Evolutionary conservation across 2,888 invertebrate species (phyloP), one percentile per base, ranked within the genome.

Genomic region (Tetragonisca angustula): DNA sequence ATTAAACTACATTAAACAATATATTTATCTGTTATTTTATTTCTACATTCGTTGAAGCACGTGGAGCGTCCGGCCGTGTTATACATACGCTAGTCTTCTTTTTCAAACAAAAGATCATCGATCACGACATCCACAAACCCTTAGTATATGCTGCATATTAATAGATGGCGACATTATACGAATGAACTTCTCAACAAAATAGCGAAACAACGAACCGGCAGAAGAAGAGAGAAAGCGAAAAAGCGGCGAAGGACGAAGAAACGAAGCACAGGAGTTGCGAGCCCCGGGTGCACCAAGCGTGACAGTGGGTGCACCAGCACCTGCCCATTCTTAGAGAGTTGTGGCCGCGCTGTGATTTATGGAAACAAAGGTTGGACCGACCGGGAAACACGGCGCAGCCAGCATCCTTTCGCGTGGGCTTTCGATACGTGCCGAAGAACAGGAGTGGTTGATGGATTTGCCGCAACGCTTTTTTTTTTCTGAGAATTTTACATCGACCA

Each of bases 281-380:
- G 85, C 92, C 36, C 92, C 93, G 94, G 93, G 93, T 93, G 94
- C 93, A 93, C 89, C 88, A 86, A 93, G 94, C 94, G 94, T 94
- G 94, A 94, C 94, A 94, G 93, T 94, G 94, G 94, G 92, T 93
- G 91, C 91, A 81, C 89, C 91, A 86, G 92, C 94, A 94, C 94
- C 94, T 94, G 94, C 94, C 92, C 93, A 92, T 94, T 94, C 93
- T 90, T 91, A 90, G 90, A 89, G 87, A 91, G 87, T 87, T 83
- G 71, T 67, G 87, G 87, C 82, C 77, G 81, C 79, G 59, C 77
- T 79, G 91, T 92, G 92, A 92, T 92, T 92, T 92, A 92, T 92
- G 92, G 90, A 92, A 92, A 91, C 90, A 90, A 91, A 89, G 87
- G 86, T 86, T 84, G 87, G 87, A 74, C 88, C 87, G 90, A 82